These are phyloP conservation scores for Todus mexicanus DNA, from an alignment of 2,797 vertebrate genomes.

Conservation along the genomic window DNA sequence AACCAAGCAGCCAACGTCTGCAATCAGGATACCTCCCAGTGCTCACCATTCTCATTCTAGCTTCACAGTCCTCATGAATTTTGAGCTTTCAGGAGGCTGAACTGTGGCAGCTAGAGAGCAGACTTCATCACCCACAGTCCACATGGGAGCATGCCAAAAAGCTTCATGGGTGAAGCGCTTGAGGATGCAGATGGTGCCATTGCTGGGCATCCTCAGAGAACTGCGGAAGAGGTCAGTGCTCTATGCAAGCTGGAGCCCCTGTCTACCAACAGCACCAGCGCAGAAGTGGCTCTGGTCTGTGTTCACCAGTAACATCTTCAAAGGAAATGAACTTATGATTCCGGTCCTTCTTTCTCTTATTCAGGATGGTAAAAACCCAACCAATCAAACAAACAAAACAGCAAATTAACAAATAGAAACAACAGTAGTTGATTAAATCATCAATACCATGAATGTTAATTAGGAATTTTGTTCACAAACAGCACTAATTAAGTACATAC, in stretches of 20 bases:
- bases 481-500: background rate
- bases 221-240: rapidly evolving
- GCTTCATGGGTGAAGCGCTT: background rate
- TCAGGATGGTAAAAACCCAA: background rate
- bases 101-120: background rate
- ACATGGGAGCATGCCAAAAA: background rate
- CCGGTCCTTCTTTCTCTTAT: background rate
- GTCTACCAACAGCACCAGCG: rapidly evolving
- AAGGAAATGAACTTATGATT: background rate
- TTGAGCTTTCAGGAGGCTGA: background rate
- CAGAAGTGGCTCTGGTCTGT: background rate
- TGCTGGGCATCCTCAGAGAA: background rate
- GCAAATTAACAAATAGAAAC: background rate
- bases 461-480: background rate
- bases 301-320: background rate
- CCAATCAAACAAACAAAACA: background rate
- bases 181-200: background rate
- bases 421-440: background rate
- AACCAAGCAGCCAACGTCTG: rapidly evolving
- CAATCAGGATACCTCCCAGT: background rate
- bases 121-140: background rate
- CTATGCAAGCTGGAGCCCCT: background rate
- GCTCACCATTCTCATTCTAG: background rate
- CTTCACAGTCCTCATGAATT: background rate
- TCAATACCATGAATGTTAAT: background rate